phyloP scores from a whole-genome alignment of 2,113 vertebrate genomes.

The Anthoscopus minutus region DNA sequence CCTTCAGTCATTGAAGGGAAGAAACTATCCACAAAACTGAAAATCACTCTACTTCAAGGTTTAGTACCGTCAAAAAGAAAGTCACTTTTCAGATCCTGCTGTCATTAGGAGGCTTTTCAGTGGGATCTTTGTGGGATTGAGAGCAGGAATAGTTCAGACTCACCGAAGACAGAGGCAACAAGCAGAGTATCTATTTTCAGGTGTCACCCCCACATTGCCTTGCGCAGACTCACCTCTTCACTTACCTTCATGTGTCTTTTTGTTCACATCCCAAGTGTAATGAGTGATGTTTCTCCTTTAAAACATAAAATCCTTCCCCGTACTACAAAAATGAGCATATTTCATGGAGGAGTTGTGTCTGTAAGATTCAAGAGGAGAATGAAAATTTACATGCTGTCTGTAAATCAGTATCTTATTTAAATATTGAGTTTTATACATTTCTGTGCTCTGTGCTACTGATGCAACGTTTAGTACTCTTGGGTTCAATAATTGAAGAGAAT shows the following conservation, averaged over 20 bases:
- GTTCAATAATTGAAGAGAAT: neutral
- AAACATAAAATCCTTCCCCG: neutral
- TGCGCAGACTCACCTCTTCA: neutral
- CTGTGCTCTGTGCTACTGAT: neutral
- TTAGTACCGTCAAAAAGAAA: neutral
- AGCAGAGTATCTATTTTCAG: neutral
- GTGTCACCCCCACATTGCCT: neutral
- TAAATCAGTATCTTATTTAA: neutral
- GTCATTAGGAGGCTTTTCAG: neutral
- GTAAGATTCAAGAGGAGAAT: neutral
- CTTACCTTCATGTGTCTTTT: neutral
- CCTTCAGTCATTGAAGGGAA: neutral
- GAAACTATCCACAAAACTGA: neutral
- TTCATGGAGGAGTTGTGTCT: neutral
- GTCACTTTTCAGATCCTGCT: neutral
- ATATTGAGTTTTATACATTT: neutral
- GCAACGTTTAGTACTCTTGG: neutral
- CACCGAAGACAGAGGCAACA: neutral
- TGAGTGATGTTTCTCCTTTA: neutral
- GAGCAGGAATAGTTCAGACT: neutral
- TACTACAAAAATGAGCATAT: neutral
- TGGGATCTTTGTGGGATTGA: neutral
- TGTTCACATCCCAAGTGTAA: neutral
- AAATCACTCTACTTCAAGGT: neutral
- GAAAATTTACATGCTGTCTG: neutral